Evolutionary conservation across 2,797 vertebrate species (phyloP).

Genomic region (Decapterus maruadsi): DNA sequence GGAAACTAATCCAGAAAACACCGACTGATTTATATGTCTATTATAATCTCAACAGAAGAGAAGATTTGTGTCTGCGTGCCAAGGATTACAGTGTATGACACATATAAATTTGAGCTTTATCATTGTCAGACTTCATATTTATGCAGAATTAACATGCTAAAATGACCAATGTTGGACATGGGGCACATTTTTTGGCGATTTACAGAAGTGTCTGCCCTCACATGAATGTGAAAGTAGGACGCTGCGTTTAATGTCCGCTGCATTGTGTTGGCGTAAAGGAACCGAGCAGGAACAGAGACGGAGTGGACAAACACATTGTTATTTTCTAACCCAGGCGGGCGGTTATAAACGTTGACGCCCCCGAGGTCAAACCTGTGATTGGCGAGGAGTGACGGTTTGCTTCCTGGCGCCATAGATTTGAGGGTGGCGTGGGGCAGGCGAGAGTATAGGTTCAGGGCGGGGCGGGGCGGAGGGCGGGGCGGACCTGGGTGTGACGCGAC

Average conservation of each 20-base stretch:
- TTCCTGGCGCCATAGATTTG: conserved; percentile 62
- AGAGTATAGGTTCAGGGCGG: conserved; percentile 17
- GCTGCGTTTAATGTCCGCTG: too few species aligned
- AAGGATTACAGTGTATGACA: neutral
- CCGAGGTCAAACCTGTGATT: conserved; percentile 75
- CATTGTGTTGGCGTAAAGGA: conserved; percentile 1
- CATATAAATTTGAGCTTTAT: neutral
- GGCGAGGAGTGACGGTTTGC: conserved; percentile 70
- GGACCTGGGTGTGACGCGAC: conserved; percentile 59
- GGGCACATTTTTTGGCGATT: too few species aligned
- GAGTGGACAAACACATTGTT: conserved; percentile 36
- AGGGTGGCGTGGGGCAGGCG: conserved; percentile 22
- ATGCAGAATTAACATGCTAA: neutral
- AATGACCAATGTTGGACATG: too few species aligned
- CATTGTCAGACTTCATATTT: neutral
- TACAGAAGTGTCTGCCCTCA: too few species aligned
- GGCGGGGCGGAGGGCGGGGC: conserved; percentile 56
- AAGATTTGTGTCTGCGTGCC: conserved; percentile 2
- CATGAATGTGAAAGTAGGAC: too few species aligned
- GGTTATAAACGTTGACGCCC: conserved; percentile 72
- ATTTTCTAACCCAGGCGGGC: conserved; percentile 24
- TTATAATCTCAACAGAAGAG: neutral
- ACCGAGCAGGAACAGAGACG: conserved; percentile 12
- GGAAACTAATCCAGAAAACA: conserved; percentile 1
- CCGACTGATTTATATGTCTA: neutral